Base-by-base conservation (phyloP, 2,888 invertebrate genomes). In the Drosophila falleni region DNA sequence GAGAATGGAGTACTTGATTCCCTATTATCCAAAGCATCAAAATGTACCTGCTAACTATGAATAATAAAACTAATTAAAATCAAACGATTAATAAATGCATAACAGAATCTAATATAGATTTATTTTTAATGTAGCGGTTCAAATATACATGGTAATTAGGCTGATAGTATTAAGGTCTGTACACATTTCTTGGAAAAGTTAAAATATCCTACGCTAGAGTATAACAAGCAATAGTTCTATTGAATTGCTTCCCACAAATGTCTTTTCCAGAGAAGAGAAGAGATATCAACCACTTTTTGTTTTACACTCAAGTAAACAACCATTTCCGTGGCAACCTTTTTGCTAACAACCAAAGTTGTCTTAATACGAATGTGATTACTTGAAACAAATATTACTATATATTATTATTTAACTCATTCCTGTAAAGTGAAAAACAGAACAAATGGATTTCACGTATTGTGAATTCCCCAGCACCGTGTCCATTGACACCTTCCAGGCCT, bases 401-500 rank as follows among this genome's bases (percentile, higher is more conserved):
- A 2, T n/a, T 11, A 35, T 16, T 51, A 29, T 41, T 55, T n/a
- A 42, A 19, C 16, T 13, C 13, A 19, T 35, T 4, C 8, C n/a
- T 9, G 33, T n/a, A n/a, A 15, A 29, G 5, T 6, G 19, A 35
- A 19, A 19, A 46, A 15, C 11, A 9, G 13, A 35, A 15, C 51
- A 23, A 50, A 91, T 91, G 91, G 86, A 91, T 81, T 91, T 91
- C 69, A 83, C 80, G 15, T 87, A 81, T 56, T 86, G 89, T 13
- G 91, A 91, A 49, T 91, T 92, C 35, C 92, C 93, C 26, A 89
- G 87, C 65, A 91, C 92, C 11, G 87, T 92, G n/a, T 89, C 90
- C 71, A 55, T 90, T 55, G 93, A 93, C 78, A 90, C 91, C 54
- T 92, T 91, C 56, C 91, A 92, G 80, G 90, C 92, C 35, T 93